phyloP scores from a whole-genome alignment of 1,140 invertebrate genomes.

The Trichonephila inaurata region DNA sequence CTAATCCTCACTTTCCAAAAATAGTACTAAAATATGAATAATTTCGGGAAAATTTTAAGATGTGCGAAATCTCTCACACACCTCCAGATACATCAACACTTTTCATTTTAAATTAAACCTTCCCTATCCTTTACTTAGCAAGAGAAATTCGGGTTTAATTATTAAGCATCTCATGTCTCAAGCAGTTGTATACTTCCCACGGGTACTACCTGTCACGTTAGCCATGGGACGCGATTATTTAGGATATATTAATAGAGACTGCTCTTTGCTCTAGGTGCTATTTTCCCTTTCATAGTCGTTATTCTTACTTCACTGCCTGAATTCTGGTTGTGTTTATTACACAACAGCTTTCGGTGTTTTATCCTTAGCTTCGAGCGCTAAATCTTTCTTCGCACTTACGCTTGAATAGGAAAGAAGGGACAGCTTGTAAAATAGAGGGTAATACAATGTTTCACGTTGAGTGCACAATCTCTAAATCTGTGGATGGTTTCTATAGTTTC shows the following conservation, averaged over 20 bases:
- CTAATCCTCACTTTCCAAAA: not conserved
- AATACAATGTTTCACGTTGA: not conserved
- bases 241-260: slow-evolving; percentile 29
- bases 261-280: not conserved
- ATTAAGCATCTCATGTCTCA: slow-evolving; percentile 37
- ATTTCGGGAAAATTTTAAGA: not conserved
- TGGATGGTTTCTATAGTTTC: too few species aligned
- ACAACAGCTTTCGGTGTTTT: not conserved
- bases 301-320: not conserved
- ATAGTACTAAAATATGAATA: not conserved
- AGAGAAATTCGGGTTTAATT: slow-evolving; percentile 38
- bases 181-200: slow-evolving; percentile 43
- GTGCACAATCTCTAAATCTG: too few species aligned
- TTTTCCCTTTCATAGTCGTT: not conserved
- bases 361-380: not conserved
- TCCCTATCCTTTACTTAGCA: not conserved
- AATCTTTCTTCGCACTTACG: not conserved
- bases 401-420: not conserved
- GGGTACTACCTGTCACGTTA: slow-evolving; percentile 27
- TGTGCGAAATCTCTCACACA: not conserved
- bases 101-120: slow-evolving; percentile 1
- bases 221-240: slow-evolving; percentile 14
- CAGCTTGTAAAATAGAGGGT: not conserved
- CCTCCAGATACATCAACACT: not conserved
- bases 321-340: not conserved